Conservation (phyloP, 1,140 invertebrate species). For the Ganaspis sp. region DNA sequence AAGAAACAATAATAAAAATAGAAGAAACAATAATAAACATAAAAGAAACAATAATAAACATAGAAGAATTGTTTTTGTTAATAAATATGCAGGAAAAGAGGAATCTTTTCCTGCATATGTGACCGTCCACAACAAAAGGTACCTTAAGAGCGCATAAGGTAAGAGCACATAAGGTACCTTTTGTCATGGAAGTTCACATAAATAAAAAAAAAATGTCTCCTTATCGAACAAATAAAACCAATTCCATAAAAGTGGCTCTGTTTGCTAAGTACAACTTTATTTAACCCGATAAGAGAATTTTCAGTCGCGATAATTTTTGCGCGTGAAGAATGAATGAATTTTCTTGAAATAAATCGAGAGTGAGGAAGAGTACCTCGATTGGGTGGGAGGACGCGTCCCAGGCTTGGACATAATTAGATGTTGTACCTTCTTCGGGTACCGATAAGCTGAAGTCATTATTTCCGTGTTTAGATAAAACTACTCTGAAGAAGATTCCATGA, state of each 20-base stretch:
- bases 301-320: background rate
- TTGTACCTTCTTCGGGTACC: constrained; percentile 65
- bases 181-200: too few relatives aligned
- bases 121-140: too few relatives aligned
- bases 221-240: background rate
- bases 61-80: too few relatives aligned
- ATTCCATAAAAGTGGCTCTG: background rate
- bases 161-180: too few relatives aligned
- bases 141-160: too few relatives aligned
- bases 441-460: constrained; percentile 74
- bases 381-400: constrained; percentile 48
- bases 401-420: constrained; percentile 70
- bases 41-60: too few relatives aligned
- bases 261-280: constrained; percentile 16
- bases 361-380: background rate
- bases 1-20: too few relatives aligned
- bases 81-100: too few relatives aligned
- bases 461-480: constrained; percentile 73
- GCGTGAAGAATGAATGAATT: constrained; percentile 31
- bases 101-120: too few relatives aligned
- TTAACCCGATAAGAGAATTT: background rate
- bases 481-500: constrained; percentile 51
- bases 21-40: too few relatives aligned
- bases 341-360: constrained; percentile 39
- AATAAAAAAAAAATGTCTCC: too few relatives aligned